These are phyloP conservation scores for Luperina testacea DNA, from an alignment of 2,888 invertebrate genomes.

Conservation along the genomic window DNA sequence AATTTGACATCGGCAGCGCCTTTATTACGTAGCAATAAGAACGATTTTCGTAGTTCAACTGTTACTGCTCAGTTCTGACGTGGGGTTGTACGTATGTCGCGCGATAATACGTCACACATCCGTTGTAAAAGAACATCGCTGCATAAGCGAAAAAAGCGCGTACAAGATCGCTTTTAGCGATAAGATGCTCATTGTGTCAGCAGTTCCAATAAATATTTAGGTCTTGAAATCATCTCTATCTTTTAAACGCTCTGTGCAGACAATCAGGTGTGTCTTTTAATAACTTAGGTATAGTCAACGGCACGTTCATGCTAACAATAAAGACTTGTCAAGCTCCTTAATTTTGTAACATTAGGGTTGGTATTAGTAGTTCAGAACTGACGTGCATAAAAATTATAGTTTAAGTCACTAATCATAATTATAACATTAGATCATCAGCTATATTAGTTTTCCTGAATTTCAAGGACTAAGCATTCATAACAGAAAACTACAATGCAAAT, in stretches of 20 bases:
- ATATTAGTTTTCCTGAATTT: neutral
- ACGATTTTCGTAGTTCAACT: slow-evolving; percentile 2
- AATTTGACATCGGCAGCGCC: slow-evolving; percentile 11
- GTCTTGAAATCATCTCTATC: neutral
- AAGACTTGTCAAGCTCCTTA: neutral
- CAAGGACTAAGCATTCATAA: neutral
- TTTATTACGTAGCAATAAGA: slow-evolving; percentile 9
- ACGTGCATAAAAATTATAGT: neutral
- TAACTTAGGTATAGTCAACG: slow-evolving; percentile 1
- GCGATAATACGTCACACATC: slow-evolving; percentile 24
- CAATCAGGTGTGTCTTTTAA: neutral
- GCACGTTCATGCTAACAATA: neutral
- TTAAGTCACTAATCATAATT: neutral
- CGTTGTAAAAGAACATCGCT: slow-evolving; percentile 12
- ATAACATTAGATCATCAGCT: neutral
- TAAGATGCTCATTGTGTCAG: neutral
- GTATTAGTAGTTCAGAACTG: neutral
- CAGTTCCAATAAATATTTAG: neutral
- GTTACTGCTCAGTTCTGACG: neutral
- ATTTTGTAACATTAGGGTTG: neutral
- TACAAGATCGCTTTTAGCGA: neutral
- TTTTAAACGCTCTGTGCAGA: neutral
- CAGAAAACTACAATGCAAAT: neutral
- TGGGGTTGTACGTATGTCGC: neutral
- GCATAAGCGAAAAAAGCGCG: neutral